Base-by-base conservation (phyloP, 2,888 invertebrate species). In the Onthophagus sagittarius region DNA sequence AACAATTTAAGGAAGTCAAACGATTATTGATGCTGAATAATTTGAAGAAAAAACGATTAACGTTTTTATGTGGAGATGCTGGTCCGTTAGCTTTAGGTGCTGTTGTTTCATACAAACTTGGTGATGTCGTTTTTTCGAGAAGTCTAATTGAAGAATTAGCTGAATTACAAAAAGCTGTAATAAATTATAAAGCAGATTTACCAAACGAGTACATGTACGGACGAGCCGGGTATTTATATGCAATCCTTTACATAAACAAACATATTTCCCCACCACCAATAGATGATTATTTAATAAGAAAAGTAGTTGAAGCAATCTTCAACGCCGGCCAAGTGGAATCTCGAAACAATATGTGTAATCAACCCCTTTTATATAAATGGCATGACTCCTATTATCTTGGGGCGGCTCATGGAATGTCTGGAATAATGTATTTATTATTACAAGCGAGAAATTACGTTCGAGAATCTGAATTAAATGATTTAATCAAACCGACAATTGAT, bases 151-250 rank as follows among this genome's bases (percentile, higher is more conserved):
- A 86, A 80, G 89, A 88, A 91, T 84, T 93, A 39, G 32, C 77
- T 78, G 83, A 86, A 11, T 80, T 93, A 73, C 86, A 87, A 72
- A 84, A 87, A 70, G 84, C 88, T 77, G 87, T 91, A 71, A 82
- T 89, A 77, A 86, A 88, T 72, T 86, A 88, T 63, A 82, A 83
- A 69, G 83, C 85, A 15, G 87, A 88, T 76, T 80, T 90, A 71
- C 92, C 95, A 0, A 93, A 96, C 88, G 97, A 97, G 86, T 84
- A 95, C 73, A 87, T 97, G 53, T 96, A 94, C 87, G 97, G 97
- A 4, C 88, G 94, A 81, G 89, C 90, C 77, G 97, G 97, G 15
- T 96, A 94, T 83, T 86, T 97, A 11, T 94, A 89, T 86, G 87
- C 94, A 2, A 86, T 96, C 70, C 85, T 95, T 6, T 94, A 92